These are phyloP conservation scores for Pedetes capensis DNA, from an alignment of 2,113 vertebrate genomes.

Conservation along the genomic window DNA sequence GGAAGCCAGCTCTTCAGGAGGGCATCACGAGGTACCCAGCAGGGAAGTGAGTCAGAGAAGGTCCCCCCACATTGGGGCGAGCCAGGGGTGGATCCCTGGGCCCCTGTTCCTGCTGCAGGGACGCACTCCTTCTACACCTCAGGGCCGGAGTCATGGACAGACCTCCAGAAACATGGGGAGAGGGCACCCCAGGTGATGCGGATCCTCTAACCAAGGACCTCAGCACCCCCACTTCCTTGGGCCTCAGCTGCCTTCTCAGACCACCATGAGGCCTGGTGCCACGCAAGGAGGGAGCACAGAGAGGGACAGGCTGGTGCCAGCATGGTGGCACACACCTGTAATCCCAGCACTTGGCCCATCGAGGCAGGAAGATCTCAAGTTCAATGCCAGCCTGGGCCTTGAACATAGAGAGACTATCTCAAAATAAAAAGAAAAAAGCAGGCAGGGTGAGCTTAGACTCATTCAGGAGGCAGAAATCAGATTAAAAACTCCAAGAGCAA, in stretches of 20 bases:
- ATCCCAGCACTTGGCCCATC: no score
- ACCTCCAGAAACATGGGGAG: not conserved
- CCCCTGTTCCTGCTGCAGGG: not conserved
- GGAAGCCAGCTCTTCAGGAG: not conserved
- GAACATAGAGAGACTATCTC: no score
- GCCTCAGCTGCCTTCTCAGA: not conserved
- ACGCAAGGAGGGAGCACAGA: not conserved
- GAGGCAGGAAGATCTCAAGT: no score
- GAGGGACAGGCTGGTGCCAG: not conserved
- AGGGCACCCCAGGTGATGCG: not conserved
- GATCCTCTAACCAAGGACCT: not conserved
- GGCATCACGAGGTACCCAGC: not conserved
- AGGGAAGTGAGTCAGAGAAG: constrained; percentile 6
- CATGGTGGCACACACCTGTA: no score
- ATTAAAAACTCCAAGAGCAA: not conserved
- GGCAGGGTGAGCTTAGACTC: not conserved
- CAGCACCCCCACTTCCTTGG: not conserved
- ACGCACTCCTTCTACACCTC: not conserved
- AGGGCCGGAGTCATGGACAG: not conserved
- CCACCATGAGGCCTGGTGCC: not conserved
- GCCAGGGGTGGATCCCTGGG: constrained; percentile 17
- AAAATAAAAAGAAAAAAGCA: not conserved
- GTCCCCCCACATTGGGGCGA: not conserved
- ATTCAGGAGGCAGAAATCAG: not conserved
- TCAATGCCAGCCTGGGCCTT: not conserved